Conservation (phyloP, 2,113 vertebrate species). For the Phaethornis superciliosus region DNA sequence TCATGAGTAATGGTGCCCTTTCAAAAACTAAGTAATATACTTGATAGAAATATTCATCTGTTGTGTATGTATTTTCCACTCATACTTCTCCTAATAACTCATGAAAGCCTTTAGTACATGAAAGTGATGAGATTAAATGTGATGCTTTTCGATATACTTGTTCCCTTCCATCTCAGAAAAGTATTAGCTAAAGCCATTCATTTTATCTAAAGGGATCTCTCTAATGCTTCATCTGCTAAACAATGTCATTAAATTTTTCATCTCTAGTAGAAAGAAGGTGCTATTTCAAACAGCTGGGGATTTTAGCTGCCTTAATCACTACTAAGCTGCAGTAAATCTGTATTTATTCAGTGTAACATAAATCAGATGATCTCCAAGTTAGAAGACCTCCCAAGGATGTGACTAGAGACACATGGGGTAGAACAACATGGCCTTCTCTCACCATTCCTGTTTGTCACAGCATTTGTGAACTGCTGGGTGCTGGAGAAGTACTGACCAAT, state of each 20-base stretch:
- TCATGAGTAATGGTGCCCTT: slow-evolving; percentile 21
- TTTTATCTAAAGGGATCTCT: slow-evolving; percentile 9
- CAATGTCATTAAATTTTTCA: slow-evolving; percentile 25
- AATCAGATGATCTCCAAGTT: neutral
- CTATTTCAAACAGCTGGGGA: neutral
- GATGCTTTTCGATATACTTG: neutral
- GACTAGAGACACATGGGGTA: neutral
- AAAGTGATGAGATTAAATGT: slow-evolving; percentile 36
- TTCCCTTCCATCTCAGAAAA: neutral
- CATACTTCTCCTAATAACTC: slow-evolving; percentile 22
- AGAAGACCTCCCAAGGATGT: neutral
- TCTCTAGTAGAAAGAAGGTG: neutral
- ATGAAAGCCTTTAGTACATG: slow-evolving; percentile 1
- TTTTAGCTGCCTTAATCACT: neutral
- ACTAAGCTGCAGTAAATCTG: neutral
- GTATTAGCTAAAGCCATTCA: slow-evolving; percentile 5
- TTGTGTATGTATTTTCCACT: slow-evolving; percentile 21
- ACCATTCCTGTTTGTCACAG: neutral
- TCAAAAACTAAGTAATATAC: slow-evolving; percentile 26
- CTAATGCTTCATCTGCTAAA: slow-evolving; percentile 18
- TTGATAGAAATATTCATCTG: slow-evolving; percentile 28
- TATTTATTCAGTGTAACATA: neutral
- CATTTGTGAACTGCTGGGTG: neutral
- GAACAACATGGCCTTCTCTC: neutral
- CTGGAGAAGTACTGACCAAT: neutral